Evolutionary conservation across 2,797 vertebrate genomes (phyloP), one percentile per base, ranked within the genome.

Genomic region (Crenichthys baileyi): DNA sequence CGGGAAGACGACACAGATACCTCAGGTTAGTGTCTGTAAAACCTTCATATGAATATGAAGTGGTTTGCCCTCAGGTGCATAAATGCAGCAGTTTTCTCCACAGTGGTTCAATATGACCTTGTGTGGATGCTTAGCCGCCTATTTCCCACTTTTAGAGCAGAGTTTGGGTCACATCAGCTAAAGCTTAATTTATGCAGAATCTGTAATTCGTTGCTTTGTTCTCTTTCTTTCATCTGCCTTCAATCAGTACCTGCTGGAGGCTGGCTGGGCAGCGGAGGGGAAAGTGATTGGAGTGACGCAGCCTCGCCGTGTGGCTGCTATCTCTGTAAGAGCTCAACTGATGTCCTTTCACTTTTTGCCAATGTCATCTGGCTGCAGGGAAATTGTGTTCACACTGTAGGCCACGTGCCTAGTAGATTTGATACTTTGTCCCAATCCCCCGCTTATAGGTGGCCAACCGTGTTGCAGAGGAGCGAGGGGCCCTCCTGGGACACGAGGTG

Each of bases 1-100:
- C 90, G 98, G 98, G 67, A 99, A 99, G 85, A 99, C 97, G 77
- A 99, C 98, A 0, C 98, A 99, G 93, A 96, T 99, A 89, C 98
- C 98, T 61, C 98, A 99, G 91, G 98, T 99, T 48, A 41, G 89
- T 90, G 2, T 15, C 0, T 26, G 29, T 71, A 41, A 3, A 48
- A 53, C 39, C 31, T 67, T 63, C n/a, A 61, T 46, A 63, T 60
- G 76, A 61, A 61, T 44, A 7, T 16, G 7, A 70, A 46, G 29
- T 55, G 44, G 55, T 61, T 46, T 61, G 44, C 50, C 5, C 16
- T 2, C 78, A 56, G 31, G 3, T 15, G 5, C 1, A 53, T 53
- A 65, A 24, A 13, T 86, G 73, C 79, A 0, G 85, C 91, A 88
- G 72, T 84, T 76, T 76, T 72, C 83, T 79, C 76, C 79, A 63